These are phyloP conservation scores for Trypoxylon attenuatum DNA, from an alignment of 2,888 invertebrate genomes.

Conservation along the genomic window DNA sequence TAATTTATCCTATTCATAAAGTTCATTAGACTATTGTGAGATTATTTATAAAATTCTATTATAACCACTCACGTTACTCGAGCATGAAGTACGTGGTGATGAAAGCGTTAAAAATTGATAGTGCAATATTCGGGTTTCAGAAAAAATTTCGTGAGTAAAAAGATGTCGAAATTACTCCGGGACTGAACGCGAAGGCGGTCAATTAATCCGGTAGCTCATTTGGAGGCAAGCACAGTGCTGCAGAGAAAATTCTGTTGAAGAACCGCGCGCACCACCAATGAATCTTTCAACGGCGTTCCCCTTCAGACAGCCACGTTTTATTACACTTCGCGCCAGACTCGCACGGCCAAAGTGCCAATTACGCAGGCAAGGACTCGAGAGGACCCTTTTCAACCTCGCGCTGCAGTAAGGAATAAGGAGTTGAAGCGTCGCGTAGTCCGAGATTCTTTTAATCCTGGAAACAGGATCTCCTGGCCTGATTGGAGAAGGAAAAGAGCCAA, in stretches of 20 bases:
- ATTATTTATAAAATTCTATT: no score
- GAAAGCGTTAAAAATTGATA: no score
- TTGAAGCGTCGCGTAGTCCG: conserved; percentile 3
- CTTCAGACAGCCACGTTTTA: conserved; percentile 36
- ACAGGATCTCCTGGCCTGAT: conserved; percentile 43
- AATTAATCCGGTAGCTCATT: conserved; percentile 40
- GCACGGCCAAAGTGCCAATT: conserved; percentile 53
- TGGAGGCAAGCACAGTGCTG: conserved; percentile 6
- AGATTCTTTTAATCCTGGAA: conserved; percentile 49
- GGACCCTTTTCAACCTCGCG: conserved; percentile 25
- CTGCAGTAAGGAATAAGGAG: conserved; percentile 15
- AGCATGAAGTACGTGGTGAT: no score
- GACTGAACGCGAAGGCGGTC: conserved; percentile 3
- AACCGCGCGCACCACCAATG: conserved; percentile 36
- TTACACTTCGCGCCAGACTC: conserved; percentile 39
- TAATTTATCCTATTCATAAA: no score
- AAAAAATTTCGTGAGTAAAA: no score
- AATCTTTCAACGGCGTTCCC: conserved; percentile 40
- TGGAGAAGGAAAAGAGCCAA: conserved; percentile 23
- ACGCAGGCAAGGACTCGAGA: conserved; percentile 35
- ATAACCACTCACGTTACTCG: no score
- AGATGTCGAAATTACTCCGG: conserved; percentile 23
- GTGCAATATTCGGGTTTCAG: no score
- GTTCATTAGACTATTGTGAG: no score
- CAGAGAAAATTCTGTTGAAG: conserved; percentile 36